Evolutionary conservation across 2,888 invertebrate genomes (phyloP), one percentile per base, ranked within the genome.

Genomic region (Cryptophagus acutangulus): DNA sequence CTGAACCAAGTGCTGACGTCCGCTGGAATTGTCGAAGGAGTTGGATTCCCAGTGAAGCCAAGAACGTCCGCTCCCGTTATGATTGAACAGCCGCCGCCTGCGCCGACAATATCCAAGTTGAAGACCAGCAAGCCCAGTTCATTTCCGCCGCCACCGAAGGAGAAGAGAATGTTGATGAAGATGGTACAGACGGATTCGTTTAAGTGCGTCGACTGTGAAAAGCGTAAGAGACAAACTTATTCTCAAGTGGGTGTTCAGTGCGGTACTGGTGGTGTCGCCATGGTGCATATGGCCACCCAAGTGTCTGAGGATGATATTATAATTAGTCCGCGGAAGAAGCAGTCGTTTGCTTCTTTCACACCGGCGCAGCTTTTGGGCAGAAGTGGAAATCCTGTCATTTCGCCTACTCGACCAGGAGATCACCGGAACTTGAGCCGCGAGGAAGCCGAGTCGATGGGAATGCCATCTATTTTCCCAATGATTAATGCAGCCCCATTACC

Each of bases 311-410:
- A 64, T 14, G 67, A 67, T 46, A n/a, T n/a, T n/a, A n/a, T n/a
- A n/a, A 59, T 56, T 26, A 50, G 58, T 5, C 52, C 61, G 2
- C 61, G 55, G 34, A 65, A 55, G 39, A 57, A 52, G 37, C 63
- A 67, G 12, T 69, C 69, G 1, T 47, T 70, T 33, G 67, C 69
- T 8, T 57, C 62, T 15, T 39, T 69, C 12, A 70, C 71, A 2
- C 66, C 70, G 1, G 71, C 70, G 8, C 69, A 69, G 48, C 48
- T 70, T 2, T 49, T 69, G 24, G 65, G 57, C 3, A 26, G 12
- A n/a, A n/a, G n/a, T n/a, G n/a, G n/a, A n/a, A n/a, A n/a, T n/a
- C n/a, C n/a, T n/a, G n/a, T n/a, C n/a, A n/a, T n/a, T n/a, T n/a
- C n/a, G n/a, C n/a, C n/a, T n/a, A n/a, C n/a, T n/a, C n/a, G n/a